Evolutionary conservation across 2,113 vertebrate species (phyloP).

Genomic region (Pteronura brasiliensis): DNA sequence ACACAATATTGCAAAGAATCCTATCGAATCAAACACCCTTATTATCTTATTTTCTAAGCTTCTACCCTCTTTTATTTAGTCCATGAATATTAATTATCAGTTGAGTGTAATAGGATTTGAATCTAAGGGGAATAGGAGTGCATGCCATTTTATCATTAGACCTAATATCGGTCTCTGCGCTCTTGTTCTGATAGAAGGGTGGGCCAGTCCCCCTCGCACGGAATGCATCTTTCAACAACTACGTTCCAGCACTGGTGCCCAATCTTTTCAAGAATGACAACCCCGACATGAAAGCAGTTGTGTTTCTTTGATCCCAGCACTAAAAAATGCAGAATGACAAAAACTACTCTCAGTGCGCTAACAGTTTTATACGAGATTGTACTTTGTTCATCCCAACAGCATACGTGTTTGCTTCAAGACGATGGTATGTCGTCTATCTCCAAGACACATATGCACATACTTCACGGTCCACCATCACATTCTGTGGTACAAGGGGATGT

Average conservation of each 20-base stretch:
- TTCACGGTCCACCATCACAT: background rate
- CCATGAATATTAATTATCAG: conserved; percentile 15
- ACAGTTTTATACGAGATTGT: background rate
- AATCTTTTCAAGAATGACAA: background rate
- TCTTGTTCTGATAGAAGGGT: background rate
- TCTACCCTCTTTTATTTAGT: background rate
- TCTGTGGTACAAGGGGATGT: background rate
- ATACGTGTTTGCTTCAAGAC: background rate
- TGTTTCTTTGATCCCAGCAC: background rate
- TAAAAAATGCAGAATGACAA: background rate
- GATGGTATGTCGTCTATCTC: background rate
- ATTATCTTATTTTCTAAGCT: background rate
- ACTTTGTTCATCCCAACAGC: background rate
- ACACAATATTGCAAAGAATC: background rate
- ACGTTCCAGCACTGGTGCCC: background rate
- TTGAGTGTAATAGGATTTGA: conserved; percentile 5
- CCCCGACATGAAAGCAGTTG: background rate
- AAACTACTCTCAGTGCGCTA: background rate
- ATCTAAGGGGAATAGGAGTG: background rate
- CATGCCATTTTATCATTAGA: background rate
- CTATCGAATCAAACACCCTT: background rate
- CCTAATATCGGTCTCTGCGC: background rate
- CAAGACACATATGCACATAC: background rate
- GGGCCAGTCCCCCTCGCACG: background rate
- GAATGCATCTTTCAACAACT: background rate